Evolutionary conservation across 2,888 invertebrate species (phyloP).

Genomic region (Lasioglossum morio): DNA sequence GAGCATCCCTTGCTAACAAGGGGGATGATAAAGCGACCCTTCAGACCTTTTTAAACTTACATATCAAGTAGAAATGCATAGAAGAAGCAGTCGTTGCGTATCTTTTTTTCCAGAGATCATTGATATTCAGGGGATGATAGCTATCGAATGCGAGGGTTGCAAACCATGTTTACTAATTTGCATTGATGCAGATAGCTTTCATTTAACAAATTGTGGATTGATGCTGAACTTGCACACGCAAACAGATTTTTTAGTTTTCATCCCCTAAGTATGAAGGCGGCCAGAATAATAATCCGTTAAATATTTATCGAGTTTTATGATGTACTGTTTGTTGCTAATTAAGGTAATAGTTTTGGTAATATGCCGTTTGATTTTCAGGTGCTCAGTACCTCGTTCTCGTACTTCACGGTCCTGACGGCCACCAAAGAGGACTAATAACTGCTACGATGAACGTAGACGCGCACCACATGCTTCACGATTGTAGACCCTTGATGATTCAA

Average conservation of each 20-base stretch:
- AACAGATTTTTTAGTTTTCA: too few species aligned
- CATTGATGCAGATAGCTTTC: background rate
- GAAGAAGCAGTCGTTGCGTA: background rate
- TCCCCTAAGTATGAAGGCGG: too few species aligned
- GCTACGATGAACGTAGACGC: conserved; percentile 18
- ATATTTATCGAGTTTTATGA: too few species aligned
- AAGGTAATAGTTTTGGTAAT: background rate
- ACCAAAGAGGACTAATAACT: conserved; percentile 56
- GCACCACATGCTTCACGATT: conserved; percentile 29
- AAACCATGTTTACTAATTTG: background rate
- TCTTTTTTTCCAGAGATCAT: background rate
- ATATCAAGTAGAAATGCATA: background rate
- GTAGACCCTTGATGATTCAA: conserved; percentile 59
- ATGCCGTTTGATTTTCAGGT: conserved; percentile 67
- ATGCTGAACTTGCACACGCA: too few species aligned
- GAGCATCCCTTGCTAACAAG: background rate
- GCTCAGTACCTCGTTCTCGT: conserved; percentile 79
- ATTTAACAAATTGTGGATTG: too few species aligned
- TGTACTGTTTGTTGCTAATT: background rate
- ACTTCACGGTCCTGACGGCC: conserved; percentile 76
- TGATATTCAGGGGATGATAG: background rate
- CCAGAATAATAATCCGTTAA: too few species aligned
- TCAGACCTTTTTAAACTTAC: background rate
- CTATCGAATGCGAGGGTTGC: background rate
- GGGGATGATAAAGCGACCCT: background rate